Evolutionary conservation across 2,888 invertebrate species (phyloP).

Genomic region (Orthosia cruda): DNA sequence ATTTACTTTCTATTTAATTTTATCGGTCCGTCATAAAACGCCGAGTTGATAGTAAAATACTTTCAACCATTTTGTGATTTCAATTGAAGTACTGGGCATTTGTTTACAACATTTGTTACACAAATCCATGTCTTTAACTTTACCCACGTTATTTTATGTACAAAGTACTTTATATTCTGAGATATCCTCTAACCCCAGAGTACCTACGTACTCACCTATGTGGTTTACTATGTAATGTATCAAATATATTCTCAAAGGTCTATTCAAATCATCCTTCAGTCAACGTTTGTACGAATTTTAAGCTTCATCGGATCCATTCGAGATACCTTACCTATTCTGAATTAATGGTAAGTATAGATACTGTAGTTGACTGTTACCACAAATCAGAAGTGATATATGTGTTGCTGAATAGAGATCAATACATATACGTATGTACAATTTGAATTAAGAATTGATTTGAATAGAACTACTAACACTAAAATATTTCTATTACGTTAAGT

Average conservation of each 20-base stretch:
- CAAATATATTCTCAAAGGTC: conserved; percentile 19
- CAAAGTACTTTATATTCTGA: conserved; percentile 2
- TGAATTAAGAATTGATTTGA: no score
- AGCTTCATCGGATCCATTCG: conserved; percentile 15
- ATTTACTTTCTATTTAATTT: no score
- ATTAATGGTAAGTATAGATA: conserved; percentile 13
- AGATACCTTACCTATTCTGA: background rate
- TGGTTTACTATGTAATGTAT: conserved; percentile 14
- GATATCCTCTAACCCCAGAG: conserved; percentile 14
- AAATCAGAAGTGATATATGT: background rate
- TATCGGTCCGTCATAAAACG: no score
- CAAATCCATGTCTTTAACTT: background rate
- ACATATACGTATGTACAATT: background rate
- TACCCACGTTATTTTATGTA: background rate
- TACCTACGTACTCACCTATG: background rate
- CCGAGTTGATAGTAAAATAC: no score
- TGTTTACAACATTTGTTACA: no score
- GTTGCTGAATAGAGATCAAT: background rate
- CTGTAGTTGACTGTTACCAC: background rate
- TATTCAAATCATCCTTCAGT: conserved; percentile 22
- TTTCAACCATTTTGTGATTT: no score
- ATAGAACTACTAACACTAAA: no score
- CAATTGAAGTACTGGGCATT: no score
- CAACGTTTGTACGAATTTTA: conserved; percentile 14
- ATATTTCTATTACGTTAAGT: background rate